A percentile compares a stretch with the other conserved stretches of the same genome.
These are phyloP conservation scores for Phodopus roborovskii DNA, from an alignment of 2,113 vertebrate species.

Conservation along the genomic window DNA sequence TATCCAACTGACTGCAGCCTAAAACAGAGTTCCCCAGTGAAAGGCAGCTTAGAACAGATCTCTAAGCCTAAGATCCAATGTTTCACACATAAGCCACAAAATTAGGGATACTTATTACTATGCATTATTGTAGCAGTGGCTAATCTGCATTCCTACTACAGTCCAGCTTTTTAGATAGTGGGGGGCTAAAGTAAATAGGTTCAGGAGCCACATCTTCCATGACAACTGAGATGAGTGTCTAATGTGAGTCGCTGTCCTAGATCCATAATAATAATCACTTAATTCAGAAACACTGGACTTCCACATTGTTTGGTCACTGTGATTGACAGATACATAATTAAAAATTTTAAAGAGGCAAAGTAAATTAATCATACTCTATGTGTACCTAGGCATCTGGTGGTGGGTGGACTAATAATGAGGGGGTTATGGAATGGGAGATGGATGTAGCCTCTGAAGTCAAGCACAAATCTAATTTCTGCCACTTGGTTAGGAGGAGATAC, in stretches of 20 bases:
- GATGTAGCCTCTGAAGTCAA: not conserved
- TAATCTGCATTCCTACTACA: not conserved
- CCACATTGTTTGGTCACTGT: not conserved
- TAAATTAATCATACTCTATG: constrained; percentile 23
- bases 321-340: constrained; percentile 14
- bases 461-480: constrained; percentile 2
- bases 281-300: constrained; percentile 32
- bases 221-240: not conserved
- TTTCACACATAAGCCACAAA: not conserved
- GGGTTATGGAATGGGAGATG: not conserved
- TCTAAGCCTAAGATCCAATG: not conserved
- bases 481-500: not conserved
- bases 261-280: constrained; percentile 49
- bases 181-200: not conserved
- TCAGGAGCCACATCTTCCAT: not conserved
- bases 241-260: not conserved
- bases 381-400: not conserved
- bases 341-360: constrained; percentile 34
- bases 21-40: not conserved
- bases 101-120: not conserved
- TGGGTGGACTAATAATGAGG: not conserved
- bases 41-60: not conserved
- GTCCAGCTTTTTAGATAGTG: not conserved
- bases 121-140: not conserved
- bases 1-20: not conserved